A percentile compares a stretch with the other conserved stretches of the same genome.
Conservation (phyloP, 2,113 vertebrate genomes). For the Rostratula benghalensis region DNA sequence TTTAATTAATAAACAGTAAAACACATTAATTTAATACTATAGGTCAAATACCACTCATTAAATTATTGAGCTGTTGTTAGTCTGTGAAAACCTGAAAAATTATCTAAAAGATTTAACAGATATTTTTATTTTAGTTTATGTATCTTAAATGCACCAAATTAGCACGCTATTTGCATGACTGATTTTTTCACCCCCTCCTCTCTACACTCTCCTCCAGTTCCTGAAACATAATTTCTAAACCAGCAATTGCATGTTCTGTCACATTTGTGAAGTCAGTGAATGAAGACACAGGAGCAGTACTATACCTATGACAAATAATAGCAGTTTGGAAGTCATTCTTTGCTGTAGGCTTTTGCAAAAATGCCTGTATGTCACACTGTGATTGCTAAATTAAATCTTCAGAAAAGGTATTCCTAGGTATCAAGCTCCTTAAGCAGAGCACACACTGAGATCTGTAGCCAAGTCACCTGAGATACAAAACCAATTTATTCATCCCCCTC, state of each 20-base stretch:
- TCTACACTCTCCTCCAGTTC: background rate
- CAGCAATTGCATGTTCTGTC: background rate
- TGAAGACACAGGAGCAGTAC: background rate
- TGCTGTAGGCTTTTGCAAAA: background rate
- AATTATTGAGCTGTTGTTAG: background rate
- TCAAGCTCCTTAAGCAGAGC: background rate
- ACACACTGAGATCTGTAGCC: background rate
- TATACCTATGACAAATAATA: background rate
- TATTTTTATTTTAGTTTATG: background rate
- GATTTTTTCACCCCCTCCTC: background rate
- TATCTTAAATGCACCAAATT: background rate
- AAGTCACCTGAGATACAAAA: background rate
- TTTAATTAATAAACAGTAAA: constrained; percentile 39
- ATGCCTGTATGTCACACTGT: background rate
- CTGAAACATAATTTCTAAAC: background rate
- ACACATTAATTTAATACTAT: background rate
- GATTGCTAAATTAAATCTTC: constrained; percentile 27
- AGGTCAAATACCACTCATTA: background rate
- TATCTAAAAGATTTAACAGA: background rate
- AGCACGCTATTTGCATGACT: background rate
- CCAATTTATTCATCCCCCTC: background rate
- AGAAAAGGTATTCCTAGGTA: background rate
- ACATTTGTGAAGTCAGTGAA: background rate
- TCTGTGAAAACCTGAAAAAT: background rate
- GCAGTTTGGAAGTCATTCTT: background rate